Evolutionary conservation across 2,797 vertebrate genomes (phyloP), one percentile per base, ranked within the genome.

Genomic region (Semaprochilodus insignis): DNA sequence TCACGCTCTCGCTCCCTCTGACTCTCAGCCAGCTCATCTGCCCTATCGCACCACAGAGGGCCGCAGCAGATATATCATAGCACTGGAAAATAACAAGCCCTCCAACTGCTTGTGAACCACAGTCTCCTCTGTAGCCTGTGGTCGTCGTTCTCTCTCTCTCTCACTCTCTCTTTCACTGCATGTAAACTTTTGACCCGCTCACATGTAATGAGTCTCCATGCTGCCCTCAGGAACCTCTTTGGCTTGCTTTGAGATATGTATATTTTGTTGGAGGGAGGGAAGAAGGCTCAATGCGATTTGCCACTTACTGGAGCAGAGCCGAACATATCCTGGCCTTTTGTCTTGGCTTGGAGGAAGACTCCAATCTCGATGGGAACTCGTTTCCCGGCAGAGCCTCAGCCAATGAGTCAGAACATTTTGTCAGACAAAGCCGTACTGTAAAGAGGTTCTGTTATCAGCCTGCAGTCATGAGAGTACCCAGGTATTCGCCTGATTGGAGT

Each of bases 371-470:
- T 19, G n/a, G 21, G 36, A 44, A 77, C 34, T 59, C 55, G 25
- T 80, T 69, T 84, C 40, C 31, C 76, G n/a, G 60, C 51, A 77
- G 48, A 75, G 66, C 69, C 48, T 74, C 62, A 36, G 62, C 66
- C 66, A 73, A 40, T 80, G 78, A 87, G 67, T 80, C 88, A 81
- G 83, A 88, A 82, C 48, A 73, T 36, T 73, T 72, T 84, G 52
- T 81, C 82, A 75, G 48, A 69, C 21, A 44, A n/a, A 25, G 44
- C 36, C 25, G 19, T 62, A 79, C 52, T 76, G 54, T 77, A 81
- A 81, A 77, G 34, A 62, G 8, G 40, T 40, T 17, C 16, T 34
- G 79, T 83, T 76, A 83, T 72, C 66, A 62, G 79, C 78, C 66
- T 72, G 40, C 48, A 59, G 81, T 81, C 79, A 65, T 77, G 70